These are phyloP conservation scores for Cavia porcellus DNA, from an alignment of 2,113 vertebrate species.

Conservation along the genomic window DNA sequence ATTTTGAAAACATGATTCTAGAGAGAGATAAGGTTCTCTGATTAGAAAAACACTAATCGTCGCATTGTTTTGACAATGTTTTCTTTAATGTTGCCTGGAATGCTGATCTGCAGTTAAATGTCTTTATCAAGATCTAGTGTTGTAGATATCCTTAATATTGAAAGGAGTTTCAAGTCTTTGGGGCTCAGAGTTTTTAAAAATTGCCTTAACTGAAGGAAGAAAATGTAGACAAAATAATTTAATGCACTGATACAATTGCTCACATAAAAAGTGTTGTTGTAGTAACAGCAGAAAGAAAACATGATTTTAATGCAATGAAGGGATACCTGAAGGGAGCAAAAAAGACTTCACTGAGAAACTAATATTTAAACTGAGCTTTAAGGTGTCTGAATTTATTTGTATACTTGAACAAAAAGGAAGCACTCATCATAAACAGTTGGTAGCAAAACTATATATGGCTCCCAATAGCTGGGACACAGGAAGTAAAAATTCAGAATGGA, in stretches of 20 bases:
- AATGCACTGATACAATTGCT: background rate
- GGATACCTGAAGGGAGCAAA: background rate
- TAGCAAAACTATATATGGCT: background rate
- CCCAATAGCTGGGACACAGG: background rate
- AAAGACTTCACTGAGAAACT: background rate
- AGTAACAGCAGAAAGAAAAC: background rate
- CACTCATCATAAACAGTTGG: background rate
- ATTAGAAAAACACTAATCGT: background rate
- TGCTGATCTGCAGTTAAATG: background rate
- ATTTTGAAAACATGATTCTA: background rate
- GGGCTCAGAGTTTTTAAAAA: background rate
- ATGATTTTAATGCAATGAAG: background rate
- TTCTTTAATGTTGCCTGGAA: background rate
- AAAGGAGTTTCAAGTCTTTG: background rate
- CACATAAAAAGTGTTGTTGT: background rate
- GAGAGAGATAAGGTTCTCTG: background rate
- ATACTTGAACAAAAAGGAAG: background rate
- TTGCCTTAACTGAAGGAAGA: background rate
- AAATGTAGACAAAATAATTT: background rate
- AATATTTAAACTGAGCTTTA: background rate
- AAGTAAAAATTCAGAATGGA: background rate
- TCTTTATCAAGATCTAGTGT: background rate
- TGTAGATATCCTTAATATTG: background rate
- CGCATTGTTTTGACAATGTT: background rate
- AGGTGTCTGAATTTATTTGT: background rate